Base-by-base conservation (phyloP, 2,797 vertebrate genomes). In the Tragelaphus eurycerus region DNA sequence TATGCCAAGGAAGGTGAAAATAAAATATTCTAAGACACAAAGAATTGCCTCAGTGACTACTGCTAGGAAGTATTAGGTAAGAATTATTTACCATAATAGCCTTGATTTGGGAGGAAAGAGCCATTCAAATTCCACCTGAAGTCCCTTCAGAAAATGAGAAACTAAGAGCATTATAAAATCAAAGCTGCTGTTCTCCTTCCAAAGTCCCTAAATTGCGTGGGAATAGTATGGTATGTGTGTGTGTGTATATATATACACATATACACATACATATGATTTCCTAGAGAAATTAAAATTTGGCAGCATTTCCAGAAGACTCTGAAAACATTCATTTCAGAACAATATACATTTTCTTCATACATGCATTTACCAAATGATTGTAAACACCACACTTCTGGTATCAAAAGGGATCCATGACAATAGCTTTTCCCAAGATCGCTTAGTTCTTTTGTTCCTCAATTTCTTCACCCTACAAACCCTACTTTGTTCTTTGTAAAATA, bases 51-150 rank as follows among this genome's bases (percentile, higher is more conserved):
- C 23, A 88, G 38, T 27, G 50, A 78, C 84, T 79, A 59, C 71
- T 93, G 34, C 82, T 93, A 38, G 92, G 85, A 97, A 97, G 62
- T 11, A 11, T 50, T 86, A 60, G 57, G 71, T 95, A 97, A 96
- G 55, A 97, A 96, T 93, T 96, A 95, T 89, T 97, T 95, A 95
- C 19, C 48, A 60, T 55, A 89, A 93, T 31, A 83, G 90, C 76
- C 97, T 95, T 96, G 94, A 98, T 38, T 57, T 52, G 23, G 60
- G 23, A 50, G 91, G 17, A 43, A 98, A 95, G 43, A 96, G 29
- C n/a, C 79, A 48, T 96, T 93, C 50, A 85, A 85, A 78, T 96
- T 89, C 46, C n/a, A 90, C 23, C 11, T 86, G 19, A 90, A 88
- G 11, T 46, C 27, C 31, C 50, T 93, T 93, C 6, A 81, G 95